Evolutionary conservation across 2,888 invertebrate genomes (phyloP).

Genomic region (Ophion ellenae): DNA sequence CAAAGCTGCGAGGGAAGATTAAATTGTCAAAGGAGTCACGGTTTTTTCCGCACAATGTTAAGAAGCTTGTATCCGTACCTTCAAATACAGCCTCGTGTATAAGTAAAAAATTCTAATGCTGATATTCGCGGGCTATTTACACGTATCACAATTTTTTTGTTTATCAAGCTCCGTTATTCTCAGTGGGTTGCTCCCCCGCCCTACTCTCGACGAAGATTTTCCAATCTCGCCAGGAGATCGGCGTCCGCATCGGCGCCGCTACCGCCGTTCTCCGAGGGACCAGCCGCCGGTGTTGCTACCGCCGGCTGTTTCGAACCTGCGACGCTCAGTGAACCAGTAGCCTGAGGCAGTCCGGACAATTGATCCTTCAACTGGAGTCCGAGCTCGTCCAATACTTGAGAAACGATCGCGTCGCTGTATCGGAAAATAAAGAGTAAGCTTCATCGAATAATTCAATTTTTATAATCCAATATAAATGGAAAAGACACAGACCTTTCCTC

Average conservation of each 20-base stretch:
- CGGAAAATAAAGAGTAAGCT: conserved; percentile 61
- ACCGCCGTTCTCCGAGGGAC: conserved; percentile 83
- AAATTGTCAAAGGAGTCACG: background rate
- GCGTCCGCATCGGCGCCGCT: conserved; percentile 94
- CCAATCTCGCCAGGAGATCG: conserved; percentile 44
- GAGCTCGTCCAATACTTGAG: conserved; percentile 98
- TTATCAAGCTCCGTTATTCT: background rate
- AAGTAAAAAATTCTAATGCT: conserved; percentile 14
- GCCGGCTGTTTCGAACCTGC: conserved; percentile 87
- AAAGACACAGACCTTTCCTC: conserved; percentile 92
- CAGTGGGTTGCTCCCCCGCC: background rate
- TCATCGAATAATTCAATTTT: background rate
- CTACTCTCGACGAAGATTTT: conserved; percentile 36
- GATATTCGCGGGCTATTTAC: conserved; percentile 8
- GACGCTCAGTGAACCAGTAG: conserved; percentile 86
- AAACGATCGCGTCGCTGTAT: conserved; percentile 95
- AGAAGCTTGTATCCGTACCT: conserved; percentile 2
- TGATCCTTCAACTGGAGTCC: conserved; percentile 97
- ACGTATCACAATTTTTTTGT: conserved; percentile 23
- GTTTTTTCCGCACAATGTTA: background rate
- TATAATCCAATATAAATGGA: background rate
- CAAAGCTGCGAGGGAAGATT: background rate
- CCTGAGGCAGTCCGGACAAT: conserved; percentile 93
- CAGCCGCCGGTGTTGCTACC: conserved; percentile 85
- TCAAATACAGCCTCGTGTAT: background rate